Conservation (phyloP, 2,888 invertebrate species). For the Acheta domesticus region DNA sequence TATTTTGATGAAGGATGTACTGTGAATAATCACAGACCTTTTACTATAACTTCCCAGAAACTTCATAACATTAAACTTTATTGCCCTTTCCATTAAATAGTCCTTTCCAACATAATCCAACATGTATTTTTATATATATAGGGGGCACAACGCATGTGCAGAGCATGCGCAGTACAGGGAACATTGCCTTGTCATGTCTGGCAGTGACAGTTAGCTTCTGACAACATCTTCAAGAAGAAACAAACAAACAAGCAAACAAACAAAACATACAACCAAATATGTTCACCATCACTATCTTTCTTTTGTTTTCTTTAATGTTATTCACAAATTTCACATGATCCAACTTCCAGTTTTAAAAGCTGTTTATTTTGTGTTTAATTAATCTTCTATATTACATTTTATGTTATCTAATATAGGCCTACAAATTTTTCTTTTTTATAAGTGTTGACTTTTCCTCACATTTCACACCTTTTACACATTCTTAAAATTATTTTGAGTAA, state of each 20-base stretch:
- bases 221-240: constrained; percentile 28
- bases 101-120: constrained; percentile 9
- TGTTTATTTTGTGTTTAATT: constrained; percentile 26
- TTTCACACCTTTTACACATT: constrained; percentile 30
- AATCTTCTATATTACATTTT: constrained; percentile 34
- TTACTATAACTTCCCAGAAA: neutral
- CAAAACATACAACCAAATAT: constrained; percentile 25
- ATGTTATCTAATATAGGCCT: constrained; percentile 36
- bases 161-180: constrained; percentile 7
- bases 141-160: constrained; percentile 9
- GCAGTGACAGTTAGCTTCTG: constrained; percentile 36
- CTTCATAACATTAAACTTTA: constrained; percentile 18
- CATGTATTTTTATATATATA: constrained; percentile 2
- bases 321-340: constrained; percentile 24
- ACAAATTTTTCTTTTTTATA: constrained; percentile 31
- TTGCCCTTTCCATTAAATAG: constrained; percentile 18
- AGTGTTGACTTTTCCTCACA: constrained; percentile 24
- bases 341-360: constrained; percentile 26
- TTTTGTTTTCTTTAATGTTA: constrained; percentile 24
- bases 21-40: neutral
- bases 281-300: constrained; percentile 22
- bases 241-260: constrained; percentile 22
- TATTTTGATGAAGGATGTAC: too few species aligned
- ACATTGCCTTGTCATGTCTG: constrained; percentile 31
- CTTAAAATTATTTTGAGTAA: constrained; percentile 18